Evolutionary conservation across 92 coral and sea anemone genomes (phyloP).

Genomic region (Siderastrea siderea): DNA sequence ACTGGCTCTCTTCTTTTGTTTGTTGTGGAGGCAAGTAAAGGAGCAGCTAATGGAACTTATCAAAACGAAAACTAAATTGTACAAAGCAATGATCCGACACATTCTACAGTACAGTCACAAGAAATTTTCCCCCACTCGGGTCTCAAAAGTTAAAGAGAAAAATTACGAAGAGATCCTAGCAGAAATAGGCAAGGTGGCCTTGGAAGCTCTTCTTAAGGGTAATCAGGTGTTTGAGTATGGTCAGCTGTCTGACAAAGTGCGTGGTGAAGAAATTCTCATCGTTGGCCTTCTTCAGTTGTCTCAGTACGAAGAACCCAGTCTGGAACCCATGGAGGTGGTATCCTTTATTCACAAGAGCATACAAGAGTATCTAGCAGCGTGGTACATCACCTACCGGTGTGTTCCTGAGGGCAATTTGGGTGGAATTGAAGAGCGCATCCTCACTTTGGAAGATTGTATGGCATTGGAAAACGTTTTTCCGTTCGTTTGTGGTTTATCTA

Average conservation of each 20-base stretch:
- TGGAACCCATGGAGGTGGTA: conserved; percentile 26
- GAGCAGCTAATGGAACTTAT: neutral
- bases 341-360: conserved; percentile 54
- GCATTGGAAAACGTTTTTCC: neutral
- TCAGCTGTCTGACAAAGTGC: conserved; percentile 29
- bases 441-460: neutral
- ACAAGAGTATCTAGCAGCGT: conserved; percentile 53
- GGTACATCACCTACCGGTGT: conserved; percentile 40
- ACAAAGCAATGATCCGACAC: conserved; percentile 7
- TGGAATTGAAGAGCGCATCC: neutral
- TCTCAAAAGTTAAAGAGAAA: neutral
- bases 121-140: neutral
- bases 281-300: conserved; percentile 31
- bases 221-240: conserved; percentile 42
- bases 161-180: conserved; percentile 7
- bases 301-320: neutral
- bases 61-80: conserved; percentile 7
- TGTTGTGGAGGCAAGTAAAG: conserved; percentile 34
- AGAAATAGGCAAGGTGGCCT: conserved; percentile 45
- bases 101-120: conserved; percentile 6
- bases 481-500: conserved; percentile 31
- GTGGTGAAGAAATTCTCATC: conserved; percentile 3
- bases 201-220: conserved; percentile 25
- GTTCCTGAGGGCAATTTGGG: conserved; percentile 12
- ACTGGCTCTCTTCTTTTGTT: conserved; percentile 28